Evolutionary conservation across 2,888 invertebrate species (phyloP).

Genomic region (Charanyca ferruginea): DNA sequence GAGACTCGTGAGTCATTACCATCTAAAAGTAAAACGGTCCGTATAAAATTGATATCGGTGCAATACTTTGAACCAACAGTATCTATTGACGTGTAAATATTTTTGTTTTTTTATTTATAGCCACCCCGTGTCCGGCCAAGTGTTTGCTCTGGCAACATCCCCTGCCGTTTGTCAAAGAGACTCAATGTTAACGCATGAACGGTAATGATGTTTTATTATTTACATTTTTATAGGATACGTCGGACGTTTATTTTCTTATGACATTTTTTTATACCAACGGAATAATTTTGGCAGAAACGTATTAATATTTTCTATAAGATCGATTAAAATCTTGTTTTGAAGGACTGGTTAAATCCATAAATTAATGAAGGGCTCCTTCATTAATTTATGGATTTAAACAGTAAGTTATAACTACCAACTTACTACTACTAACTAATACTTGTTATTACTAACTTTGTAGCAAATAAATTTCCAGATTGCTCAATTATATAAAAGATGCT

Average conservation of each 20-base stretch:
- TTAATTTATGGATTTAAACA: no score
- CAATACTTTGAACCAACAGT: slow-evolving; percentile 67
- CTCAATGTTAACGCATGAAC: slow-evolving; percentile 66
- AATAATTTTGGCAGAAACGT: not conserved
- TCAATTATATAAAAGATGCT: no score
- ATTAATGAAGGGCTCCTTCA: not conserved
- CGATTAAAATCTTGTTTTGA: not conserved
- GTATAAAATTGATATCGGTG: slow-evolving; percentile 61
- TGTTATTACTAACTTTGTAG: no score
- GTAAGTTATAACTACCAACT: no score
- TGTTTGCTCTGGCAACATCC: slow-evolving; percentile 64
- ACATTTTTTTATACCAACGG: slow-evolving; percentile 20
- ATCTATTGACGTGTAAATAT: slow-evolving; percentile 77
- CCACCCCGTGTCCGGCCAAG: slow-evolving; percentile 62
- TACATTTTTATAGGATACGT: slow-evolving; percentile 66
- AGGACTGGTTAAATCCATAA: no score
- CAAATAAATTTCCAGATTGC: no score
- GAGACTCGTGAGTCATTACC: slow-evolving; percentile 55
- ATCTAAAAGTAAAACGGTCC: slow-evolving; percentile 63
- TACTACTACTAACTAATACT: no score
- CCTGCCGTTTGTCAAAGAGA: slow-evolving; percentile 66
- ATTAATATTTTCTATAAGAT: not conserved
- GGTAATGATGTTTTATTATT: slow-evolving; percentile 66
- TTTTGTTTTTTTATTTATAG: slow-evolving; percentile 72
- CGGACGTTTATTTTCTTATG: slow-evolving; percentile 51